phyloP scores from a whole-genome alignment of 2,113 vertebrate species.

The Gracilinanus agilis region DNA sequence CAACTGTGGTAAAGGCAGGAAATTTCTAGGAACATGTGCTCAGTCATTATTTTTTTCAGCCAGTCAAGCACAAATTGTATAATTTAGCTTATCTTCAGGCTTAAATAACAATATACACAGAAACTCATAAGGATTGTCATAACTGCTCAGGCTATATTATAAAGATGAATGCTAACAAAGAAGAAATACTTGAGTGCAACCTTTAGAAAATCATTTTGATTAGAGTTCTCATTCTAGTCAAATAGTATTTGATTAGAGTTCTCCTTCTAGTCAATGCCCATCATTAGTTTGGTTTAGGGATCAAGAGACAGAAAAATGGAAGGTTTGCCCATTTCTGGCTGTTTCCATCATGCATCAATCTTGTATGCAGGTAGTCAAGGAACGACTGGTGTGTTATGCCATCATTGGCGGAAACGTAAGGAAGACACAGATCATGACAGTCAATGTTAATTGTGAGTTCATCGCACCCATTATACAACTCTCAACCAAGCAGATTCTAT shows the following conservation, averaged over 20 bases:
- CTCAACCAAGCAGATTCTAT: conserved; percentile 86
- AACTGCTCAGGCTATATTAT: neutral
- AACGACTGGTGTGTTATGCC: conserved; percentile 88
- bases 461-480: conserved; percentile 86
- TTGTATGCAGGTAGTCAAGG: conserved; percentile 84
- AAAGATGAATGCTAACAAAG: neutral
- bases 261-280: neutral
- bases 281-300: neutral
- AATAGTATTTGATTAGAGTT: neutral
- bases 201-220: neutral
- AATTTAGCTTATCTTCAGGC: conserved; percentile 1
- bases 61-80: neutral
- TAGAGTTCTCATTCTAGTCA: neutral
- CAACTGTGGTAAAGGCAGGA: conserved; percentile 18
- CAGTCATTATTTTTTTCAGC: too few species aligned
- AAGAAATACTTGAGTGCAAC: neutral
- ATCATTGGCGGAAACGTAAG: conserved; percentile 78
- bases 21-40: conserved; percentile 20
- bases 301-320: neutral
- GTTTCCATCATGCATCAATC: neutral
- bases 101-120: conserved; percentile 21
- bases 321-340: neutral
- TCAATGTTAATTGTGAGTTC: conserved; percentile 88
- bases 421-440: conserved; percentile 84
- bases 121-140: neutral